Evolutionary conservation across 2,797 vertebrate genomes (phyloP).

Genomic region (Acrossocheilus fasciatus): DNA sequence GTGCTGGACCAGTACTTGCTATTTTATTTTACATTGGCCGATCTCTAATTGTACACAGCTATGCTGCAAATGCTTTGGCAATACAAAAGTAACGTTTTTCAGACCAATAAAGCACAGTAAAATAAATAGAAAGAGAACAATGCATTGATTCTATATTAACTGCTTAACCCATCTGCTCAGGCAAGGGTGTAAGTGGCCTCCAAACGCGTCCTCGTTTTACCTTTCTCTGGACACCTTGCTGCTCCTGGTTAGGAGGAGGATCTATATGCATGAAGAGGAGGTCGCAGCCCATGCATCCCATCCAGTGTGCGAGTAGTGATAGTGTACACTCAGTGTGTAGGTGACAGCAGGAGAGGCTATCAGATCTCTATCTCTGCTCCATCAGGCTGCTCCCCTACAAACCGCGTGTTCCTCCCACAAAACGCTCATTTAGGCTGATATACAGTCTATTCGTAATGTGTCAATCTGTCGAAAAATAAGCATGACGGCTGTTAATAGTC

Average conservation of each 20-base stretch:
- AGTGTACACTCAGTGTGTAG: background rate
- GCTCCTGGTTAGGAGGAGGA: background rate
- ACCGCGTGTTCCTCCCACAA: background rate
- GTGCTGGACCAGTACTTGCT: background rate
- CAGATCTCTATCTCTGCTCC: slow-evolving; percentile 34
- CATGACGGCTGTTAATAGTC: background rate
- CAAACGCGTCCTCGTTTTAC: slow-evolving; percentile 32
- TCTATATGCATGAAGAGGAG: background rate
- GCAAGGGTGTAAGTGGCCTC: slow-evolving; percentile 13
- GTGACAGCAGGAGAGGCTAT: slow-evolving; percentile 14
- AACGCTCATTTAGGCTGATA: background rate
- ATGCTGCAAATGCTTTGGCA: background rate
- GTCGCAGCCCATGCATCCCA: slow-evolving; percentile 12
- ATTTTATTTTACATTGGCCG: background rate
- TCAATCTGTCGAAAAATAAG: background rate
- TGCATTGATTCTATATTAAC: background rate
- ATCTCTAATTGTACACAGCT: background rate
- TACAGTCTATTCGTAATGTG: background rate
- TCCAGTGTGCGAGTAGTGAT: background rate
- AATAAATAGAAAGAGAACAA: background rate
- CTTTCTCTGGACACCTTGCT: slow-evolving; percentile 2
- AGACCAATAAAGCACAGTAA: background rate
- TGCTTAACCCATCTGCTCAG: background rate
- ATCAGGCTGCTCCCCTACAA: background rate
- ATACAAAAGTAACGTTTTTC: background rate